A percentile compares a stretch with the other conserved stretches of the same genome.
Evolutionary conservation across 1,140 invertebrate species (phyloP).

Genomic region (Tetragonula clypearis): DNA sequence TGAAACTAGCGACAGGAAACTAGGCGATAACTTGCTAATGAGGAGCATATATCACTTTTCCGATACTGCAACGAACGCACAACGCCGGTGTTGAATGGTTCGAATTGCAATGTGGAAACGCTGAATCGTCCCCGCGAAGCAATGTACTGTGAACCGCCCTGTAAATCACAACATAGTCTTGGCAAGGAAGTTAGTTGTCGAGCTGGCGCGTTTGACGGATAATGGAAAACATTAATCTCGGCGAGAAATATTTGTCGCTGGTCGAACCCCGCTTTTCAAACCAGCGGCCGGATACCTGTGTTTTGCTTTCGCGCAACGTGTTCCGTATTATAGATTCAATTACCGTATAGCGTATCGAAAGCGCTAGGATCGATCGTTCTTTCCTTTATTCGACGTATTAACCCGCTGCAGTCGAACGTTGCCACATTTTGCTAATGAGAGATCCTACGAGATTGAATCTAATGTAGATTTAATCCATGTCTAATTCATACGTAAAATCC

Average conservation of each 20-base stretch:
- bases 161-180: constrained; percentile 66
- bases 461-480: too few species aligned
- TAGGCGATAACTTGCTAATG: constrained; percentile 68
- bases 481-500: too few species aligned
- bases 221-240: constrained; percentile 47
- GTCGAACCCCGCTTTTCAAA: background rate
- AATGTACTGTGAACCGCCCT: constrained; percentile 66
- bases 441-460: too few species aligned
- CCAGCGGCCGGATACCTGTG: background rate
- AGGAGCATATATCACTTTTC: constrained; percentile 68
- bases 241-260: constrained; percentile 19
- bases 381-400: background rate
- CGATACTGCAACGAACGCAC: constrained; percentile 59
- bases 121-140: constrained; percentile 65
- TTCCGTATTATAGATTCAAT: background rate
- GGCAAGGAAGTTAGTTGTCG: constrained; percentile 62
- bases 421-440: too few species aligned
- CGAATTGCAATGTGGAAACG: constrained; percentile 64
- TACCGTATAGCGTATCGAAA: background rate
- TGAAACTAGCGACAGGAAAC: constrained; percentile 63
- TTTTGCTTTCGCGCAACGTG: background rate
- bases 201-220: constrained; percentile 45
- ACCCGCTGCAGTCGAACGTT: background rate
- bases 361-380: background rate
- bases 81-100: constrained; percentile 65